Evolutionary conservation across 2,113 vertebrate species (phyloP).

Genomic region (Sinocyclocheilus grahami): DNA sequence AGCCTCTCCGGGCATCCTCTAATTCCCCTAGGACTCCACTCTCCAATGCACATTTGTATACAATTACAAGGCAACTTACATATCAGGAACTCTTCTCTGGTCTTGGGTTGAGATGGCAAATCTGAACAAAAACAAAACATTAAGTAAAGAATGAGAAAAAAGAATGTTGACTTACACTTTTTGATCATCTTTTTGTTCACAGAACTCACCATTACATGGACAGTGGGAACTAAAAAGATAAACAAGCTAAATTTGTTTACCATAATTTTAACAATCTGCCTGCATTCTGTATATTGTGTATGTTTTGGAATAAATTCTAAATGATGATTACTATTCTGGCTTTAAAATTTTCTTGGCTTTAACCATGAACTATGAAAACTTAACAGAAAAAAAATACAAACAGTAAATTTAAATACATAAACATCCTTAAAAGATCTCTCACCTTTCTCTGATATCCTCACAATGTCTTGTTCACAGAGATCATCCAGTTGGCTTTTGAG

Average conservation of each 20-base stretch:
- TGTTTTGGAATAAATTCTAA: not conserved
- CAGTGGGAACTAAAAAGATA: not conserved
- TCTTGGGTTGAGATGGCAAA: constrained; percentile 23
- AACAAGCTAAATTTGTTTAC: not conserved
- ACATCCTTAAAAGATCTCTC: not conserved
- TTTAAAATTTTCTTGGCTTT: not conserved
- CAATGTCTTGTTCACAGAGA: not conserved
- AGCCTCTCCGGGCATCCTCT: not conserved
- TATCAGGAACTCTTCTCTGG: constrained; percentile 22
- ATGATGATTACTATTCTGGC: not conserved
- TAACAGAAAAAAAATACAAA: not conserved
- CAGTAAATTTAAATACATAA: not conserved
- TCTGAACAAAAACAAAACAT: not conserved
- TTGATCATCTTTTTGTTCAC: not conserved
- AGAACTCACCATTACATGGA: not conserved
- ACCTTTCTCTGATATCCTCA: constrained; percentile 28
- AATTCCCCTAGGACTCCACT: too few species aligned
- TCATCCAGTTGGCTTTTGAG: constrained; percentile 11
- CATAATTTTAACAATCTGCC: not conserved
- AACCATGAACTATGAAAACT: too few species aligned
- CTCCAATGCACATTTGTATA: not conserved
- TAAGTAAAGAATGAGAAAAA: not conserved
- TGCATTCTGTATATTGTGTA: not conserved
- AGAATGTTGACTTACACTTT: constrained; percentile 2
- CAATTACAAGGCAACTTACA: not conserved